These are phyloP conservation scores for Craterocephalus amniculus DNA, from an alignment of 2,797 vertebrate genomes.

Conservation along the genomic window DNA sequence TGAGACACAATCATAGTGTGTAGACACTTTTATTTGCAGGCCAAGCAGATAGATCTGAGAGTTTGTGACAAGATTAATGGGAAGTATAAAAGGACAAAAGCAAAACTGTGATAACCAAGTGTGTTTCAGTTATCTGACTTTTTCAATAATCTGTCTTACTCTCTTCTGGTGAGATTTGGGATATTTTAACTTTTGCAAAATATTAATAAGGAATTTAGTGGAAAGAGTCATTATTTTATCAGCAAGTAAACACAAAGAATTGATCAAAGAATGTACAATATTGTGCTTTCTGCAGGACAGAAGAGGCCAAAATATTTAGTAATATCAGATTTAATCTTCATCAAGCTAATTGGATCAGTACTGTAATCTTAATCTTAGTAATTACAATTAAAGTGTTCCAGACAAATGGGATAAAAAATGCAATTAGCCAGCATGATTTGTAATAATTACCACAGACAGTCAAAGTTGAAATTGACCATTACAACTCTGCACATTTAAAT, in stretches of 20 bases:
- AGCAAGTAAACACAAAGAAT: too few relatives aligned
- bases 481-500: neutral
- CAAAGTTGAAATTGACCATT: neutral
- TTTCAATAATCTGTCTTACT: too few relatives aligned
- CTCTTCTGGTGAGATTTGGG: neutral
- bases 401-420: too few relatives aligned
- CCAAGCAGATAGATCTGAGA: neutral
- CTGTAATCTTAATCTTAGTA: neutral
- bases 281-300: neutral
- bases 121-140: neutral
- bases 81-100: neutral
- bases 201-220: neutral
- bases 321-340: neutral
- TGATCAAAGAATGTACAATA: neutral
- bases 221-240: neutral
- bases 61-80: neutral
- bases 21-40: neutral
- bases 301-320: neutral
- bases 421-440: neutral
- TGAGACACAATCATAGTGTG: slow-evolving; percentile 59
- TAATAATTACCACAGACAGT: neutral
- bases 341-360: neutral
- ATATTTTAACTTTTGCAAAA: neutral
- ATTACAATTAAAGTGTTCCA: neutral
- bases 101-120: neutral